A percentile compares a stretch with the other conserved stretches of the same genome.
Evolutionary conservation across 2,888 invertebrate genomes (phyloP).

Genomic region (Lamellibrachia satsuma): DNA sequence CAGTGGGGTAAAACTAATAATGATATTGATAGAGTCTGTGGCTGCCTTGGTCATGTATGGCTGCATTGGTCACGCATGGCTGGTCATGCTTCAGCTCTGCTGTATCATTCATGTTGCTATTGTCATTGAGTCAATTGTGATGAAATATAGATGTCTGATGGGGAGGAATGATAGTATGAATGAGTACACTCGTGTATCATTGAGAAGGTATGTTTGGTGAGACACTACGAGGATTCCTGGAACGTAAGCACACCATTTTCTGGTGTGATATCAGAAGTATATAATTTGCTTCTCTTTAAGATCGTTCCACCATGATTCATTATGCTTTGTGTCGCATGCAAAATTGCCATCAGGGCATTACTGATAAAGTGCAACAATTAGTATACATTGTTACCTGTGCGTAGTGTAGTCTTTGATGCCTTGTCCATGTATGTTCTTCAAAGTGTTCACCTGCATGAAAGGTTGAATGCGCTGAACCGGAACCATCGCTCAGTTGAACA

Average conservation of each 20-base stretch:
- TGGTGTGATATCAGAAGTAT: background rate
- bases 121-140: background rate
- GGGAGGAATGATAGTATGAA: background rate
- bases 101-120: background rate
- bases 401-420: background rate
- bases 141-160: background rate
- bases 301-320: background rate
- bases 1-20: background rate
- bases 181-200: background rate
- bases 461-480: background rate
- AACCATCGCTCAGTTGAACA: background rate
- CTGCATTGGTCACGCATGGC: background rate
- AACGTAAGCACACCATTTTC: background rate
- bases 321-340: background rate
- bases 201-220: background rate
- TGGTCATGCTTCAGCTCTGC: background rate
- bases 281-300: background rate
- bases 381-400: background rate
- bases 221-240: background rate
- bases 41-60: background rate
- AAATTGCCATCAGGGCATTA: background rate
- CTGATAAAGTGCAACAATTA: background rate
- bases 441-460: background rate
- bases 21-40: background rate
- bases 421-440: background rate